A percentile compares a stretch with the other conserved stretches of the same genome.
These are phyloP conservation scores for Seira musarum DNA, from an alignment of 2,888 invertebrate genomes.

Conservation along the genomic window DNA sequence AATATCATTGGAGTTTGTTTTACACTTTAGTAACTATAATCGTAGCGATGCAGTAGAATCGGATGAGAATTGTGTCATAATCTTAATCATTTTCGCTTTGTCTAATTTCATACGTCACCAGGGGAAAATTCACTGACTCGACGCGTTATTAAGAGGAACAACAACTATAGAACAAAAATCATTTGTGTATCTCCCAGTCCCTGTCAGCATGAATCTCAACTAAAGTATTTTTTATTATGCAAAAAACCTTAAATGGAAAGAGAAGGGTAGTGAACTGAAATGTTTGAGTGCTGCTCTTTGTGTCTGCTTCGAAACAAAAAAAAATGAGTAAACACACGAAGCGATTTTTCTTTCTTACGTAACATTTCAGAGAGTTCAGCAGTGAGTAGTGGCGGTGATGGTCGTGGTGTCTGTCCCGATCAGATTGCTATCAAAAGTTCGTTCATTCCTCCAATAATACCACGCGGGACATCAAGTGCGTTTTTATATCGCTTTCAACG, in stretches of 20 bases:
- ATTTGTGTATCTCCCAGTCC: background rate
- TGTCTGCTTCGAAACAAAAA: background rate
- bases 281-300: background rate
- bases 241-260: slow-evolving; percentile 6
- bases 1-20: slow-evolving; percentile 59
- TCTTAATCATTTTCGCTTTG: slow-evolving; percentile 2
- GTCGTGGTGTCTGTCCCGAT: too few species aligned
- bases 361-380: background rate
- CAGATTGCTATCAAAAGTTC: background rate
- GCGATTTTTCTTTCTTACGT: background rate
- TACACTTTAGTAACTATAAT: background rate
- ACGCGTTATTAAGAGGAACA: background rate
- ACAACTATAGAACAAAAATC: background rate
- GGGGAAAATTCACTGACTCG: slow-evolving; percentile 5
- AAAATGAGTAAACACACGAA: background rate
- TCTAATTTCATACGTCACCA: background rate
- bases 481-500: background rate
- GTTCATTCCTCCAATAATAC: background rate
- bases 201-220: background rate
- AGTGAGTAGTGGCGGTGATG: too few species aligned
- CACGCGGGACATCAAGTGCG: background rate
- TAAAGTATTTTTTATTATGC: too few species aligned
- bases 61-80: slow-evolving; percentile 1
- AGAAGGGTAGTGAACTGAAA: background rate
- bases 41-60: background rate